Conservation (phyloP, 2,888 invertebrate species). For the Loripinus fragilis region DNA sequence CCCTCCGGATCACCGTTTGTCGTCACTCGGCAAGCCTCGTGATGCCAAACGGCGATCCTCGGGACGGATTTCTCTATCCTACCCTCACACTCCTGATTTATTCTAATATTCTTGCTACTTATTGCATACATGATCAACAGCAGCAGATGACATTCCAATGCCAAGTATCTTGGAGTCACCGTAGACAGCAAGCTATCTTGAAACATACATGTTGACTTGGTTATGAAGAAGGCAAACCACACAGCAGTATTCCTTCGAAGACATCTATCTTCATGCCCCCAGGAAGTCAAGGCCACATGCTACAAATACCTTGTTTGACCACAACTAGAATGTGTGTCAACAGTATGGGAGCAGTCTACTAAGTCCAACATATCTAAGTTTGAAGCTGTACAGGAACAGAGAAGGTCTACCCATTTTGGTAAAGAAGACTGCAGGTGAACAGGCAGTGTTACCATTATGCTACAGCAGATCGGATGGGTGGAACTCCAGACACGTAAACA, state of each 20-base stretch:
- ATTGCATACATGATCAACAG: no score
- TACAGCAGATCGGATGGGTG: background rate
- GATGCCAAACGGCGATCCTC: no score
- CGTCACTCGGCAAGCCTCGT: no score
- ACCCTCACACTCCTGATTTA: no score
- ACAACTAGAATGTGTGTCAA: background rate
- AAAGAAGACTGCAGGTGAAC: background rate
- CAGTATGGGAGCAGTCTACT: background rate
- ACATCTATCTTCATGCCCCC: background rate
- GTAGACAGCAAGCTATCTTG: no score
- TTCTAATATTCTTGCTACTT: no score
- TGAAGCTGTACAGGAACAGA: slow-evolving; percentile 22
- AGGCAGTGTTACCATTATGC: background rate
- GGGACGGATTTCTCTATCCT: no score
- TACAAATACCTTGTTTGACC: background rate
- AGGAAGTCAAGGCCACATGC: background rate
- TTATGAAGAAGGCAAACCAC: no score
- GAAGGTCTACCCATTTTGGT: slow-evolving; percentile 18
- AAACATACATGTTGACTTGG: no score
- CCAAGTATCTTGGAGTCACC: no score
- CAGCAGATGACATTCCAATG: no score
- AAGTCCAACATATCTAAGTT: slow-evolving; percentile 19
- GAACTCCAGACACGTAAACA: background rate
- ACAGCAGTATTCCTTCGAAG: background rate
- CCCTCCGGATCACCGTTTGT: no score